Evolutionary conservation across 2,888 invertebrate genomes (phyloP).

Genomic region (Diarsia brunnea): DNA sequence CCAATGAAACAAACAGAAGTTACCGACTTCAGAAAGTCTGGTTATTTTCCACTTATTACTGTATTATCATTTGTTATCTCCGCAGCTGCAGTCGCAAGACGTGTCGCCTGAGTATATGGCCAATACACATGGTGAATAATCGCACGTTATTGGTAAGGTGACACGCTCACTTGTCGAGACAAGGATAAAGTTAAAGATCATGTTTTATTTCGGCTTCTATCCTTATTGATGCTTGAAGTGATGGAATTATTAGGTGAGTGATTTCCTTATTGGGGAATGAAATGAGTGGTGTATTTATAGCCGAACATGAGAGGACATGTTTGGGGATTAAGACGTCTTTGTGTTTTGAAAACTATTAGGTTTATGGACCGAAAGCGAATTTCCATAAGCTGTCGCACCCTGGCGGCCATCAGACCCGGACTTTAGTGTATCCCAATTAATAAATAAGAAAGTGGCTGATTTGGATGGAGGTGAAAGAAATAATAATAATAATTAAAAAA

Average conservation of each 20-base stretch:
- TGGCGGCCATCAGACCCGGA: too few relatives aligned
- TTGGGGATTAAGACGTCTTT: neutral
- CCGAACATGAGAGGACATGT: neutral
- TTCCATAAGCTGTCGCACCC: too few relatives aligned
- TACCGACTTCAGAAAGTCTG: too few relatives aligned
- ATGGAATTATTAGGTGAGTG: neutral
- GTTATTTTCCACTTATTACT: too few relatives aligned
- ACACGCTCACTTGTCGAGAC: constrained; percentile 15
- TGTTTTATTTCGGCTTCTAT: constrained; percentile 7
- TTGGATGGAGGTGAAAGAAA: too few relatives aligned
- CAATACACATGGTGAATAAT: constrained; percentile 16
- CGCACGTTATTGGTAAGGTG: constrained; percentile 20
- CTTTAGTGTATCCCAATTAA: too few relatives aligned
- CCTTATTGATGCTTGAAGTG: neutral
- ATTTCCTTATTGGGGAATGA: constrained; percentile 22
- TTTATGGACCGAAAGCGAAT: neutral
- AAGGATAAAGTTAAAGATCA: neutral
- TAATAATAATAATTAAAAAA: too few relatives aligned
- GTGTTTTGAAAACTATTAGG: neutral
- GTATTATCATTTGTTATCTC: neutral
- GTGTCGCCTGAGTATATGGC: neutral
- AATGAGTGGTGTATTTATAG: constrained; percentile 1
- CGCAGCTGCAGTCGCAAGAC: neutral
- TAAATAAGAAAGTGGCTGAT: too few relatives aligned
- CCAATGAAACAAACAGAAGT: too few relatives aligned